phyloP scores from a whole-genome alignment of 2,113 vertebrate genomes.

The Thunnus thynnus region DNA sequence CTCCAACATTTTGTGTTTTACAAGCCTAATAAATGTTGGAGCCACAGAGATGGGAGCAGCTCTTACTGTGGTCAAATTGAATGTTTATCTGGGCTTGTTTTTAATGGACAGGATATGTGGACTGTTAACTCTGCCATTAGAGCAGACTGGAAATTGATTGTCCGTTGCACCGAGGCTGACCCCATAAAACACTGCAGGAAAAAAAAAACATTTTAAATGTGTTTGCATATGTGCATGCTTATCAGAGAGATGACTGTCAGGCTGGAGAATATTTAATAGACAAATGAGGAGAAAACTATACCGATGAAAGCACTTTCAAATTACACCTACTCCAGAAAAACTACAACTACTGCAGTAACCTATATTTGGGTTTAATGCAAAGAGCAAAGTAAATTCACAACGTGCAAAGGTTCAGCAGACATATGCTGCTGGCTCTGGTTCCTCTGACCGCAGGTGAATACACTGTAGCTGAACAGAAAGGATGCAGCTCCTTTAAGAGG shows the following conservation, averaged over 20 bases:
- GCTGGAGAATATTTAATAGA: neutral
- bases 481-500: constrained; percentile 1
- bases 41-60: constrained; percentile 11
- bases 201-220: constrained; percentile 26
- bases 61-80: neutral
- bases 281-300: neutral
- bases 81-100: constrained; percentile 46
- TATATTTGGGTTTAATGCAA: neutral
- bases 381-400: neutral
- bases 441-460: constrained; percentile 1
- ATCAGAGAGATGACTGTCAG: neutral
- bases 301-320: neutral
- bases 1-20: constrained; percentile 58
- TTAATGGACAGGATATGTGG: constrained; percentile 57
- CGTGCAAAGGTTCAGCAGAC: neutral
- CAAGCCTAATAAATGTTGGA: constrained; percentile 19
- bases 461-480: neutral
- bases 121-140: constrained; percentile 38
- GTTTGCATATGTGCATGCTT: constrained; percentile 2
- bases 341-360: neutral
- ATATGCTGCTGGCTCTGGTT: too few relatives aligned
- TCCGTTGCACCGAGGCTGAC: constrained; percentile 25
- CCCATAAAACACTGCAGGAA: constrained; percentile 17
- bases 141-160: constrained; percentile 50
- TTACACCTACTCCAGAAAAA: neutral